Base-by-base conservation (phyloP, 2,113 vertebrate genomes). In the Hippolais icterina region DNA sequence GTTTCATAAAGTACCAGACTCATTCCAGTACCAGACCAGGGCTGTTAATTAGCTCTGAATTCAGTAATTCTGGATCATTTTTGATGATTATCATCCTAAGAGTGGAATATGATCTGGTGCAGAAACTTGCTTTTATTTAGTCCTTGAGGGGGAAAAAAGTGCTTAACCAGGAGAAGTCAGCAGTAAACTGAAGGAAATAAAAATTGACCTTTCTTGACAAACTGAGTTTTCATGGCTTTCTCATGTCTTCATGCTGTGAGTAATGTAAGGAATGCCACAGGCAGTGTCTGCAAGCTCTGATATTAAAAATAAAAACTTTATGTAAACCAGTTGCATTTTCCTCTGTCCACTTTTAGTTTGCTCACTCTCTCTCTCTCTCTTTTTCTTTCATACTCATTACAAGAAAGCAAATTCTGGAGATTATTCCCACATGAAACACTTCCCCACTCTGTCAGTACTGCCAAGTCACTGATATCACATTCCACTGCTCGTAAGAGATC, bases 161-260 rank as follows among this genome's bases (percentile, higher is more conserved):
- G 16, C 65, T 72, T 79, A 80, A 82, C 6, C 6, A 22, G 18
- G n/a, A 81, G 29, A 90, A 42, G 33, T 63, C 59, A 86, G 28
- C 46, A 94, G 46, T 83, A 92, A 95, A 83, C 47, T 64, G 59
- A 66, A 90, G 42, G 52, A 64, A 77, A 77, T 83, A 92, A 92
- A 93, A 92, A 39, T 2, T 83, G 80, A 92, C 92, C 80, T 94
- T 89, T 90, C 65, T 79, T 89, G 77, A 89, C 64, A 83, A 94
- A 80, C 56, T 86, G 61, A 66, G 68, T 89, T 84, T 83, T 78
- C 15, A 2, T 94, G 89, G 60, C 37, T 96, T 96, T 95, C 90
- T 91, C 86, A 91, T 96, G 70, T 93, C 90, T 94, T 90, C 81
- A 91, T 92, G 70, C 63, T 94, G 79, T 56, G 57, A 97, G 68